Conservation (phyloP, 2,888 invertebrate species). For the Listrodromus nycthemerus region DNA sequence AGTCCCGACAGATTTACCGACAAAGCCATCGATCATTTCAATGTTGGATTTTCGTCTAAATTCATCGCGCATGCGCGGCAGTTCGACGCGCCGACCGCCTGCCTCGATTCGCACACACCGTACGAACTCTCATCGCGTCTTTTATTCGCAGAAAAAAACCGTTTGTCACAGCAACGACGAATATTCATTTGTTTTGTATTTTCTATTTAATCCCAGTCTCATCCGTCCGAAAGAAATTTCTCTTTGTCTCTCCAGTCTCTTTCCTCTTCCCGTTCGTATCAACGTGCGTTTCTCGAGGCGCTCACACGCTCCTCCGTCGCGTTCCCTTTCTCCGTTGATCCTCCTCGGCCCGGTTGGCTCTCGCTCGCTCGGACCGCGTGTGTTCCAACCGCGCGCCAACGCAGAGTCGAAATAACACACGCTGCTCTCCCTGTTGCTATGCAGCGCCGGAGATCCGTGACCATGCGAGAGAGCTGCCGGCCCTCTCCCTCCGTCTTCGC, state of each 20-base stretch:
- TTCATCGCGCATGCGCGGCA: too few relatives aligned
- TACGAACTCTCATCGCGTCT: too few relatives aligned
- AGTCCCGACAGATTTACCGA: too few relatives aligned
- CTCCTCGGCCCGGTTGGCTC: conserved; percentile 62
- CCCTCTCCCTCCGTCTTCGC: conserved; percentile 34
- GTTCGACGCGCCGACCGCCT: too few relatives aligned
- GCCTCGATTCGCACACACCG: too few relatives aligned
- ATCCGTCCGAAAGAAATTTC: background rate
- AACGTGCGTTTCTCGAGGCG: conserved; percentile 63
- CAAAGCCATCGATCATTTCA: too few relatives aligned
- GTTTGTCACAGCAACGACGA: too few relatives aligned
- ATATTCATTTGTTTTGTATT: too few relatives aligned
- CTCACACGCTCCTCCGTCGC: conserved; percentile 58
- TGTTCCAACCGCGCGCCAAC: conserved; percentile 66
- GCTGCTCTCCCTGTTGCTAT: conserved; percentile 81
- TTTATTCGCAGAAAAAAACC: too few relatives aligned
- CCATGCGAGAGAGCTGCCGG: conserved; percentile 51
- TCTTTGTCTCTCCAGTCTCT: conserved; percentile 46
- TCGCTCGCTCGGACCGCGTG: conserved; percentile 65
- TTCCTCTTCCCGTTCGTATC: conserved; percentile 30
- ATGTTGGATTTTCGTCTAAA: too few relatives aligned
- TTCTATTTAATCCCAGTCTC: too few relatives aligned
- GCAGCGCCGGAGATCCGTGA: conserved; percentile 75
- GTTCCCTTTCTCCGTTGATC: conserved; percentile 58
- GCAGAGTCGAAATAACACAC: conserved; percentile 71